Evolutionary conservation across 2,888 invertebrate genomes (phyloP).

Genomic region (Drosophila phalerata): DNA sequence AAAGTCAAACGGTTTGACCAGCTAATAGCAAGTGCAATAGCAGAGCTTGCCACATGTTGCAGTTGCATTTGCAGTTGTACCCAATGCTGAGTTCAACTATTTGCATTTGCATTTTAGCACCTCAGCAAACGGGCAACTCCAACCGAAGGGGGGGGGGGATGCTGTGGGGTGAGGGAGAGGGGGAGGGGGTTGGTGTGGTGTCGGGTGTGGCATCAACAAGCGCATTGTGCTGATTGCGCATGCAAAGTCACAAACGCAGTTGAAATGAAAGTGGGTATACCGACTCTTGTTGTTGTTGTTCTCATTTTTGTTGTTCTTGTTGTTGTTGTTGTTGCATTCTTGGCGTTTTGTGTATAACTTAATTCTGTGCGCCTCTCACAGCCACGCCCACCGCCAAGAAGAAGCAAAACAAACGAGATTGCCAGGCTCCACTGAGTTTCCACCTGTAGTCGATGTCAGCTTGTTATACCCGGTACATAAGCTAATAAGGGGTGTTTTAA

Average conservation of each 20-base stretch:
- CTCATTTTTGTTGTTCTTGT: conserved; percentile 12
- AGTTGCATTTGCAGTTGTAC: conserved; percentile 46
- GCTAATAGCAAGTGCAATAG: conserved; percentile 33
- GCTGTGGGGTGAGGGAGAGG: neutral
- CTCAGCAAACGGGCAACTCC: conserved; percentile 45
- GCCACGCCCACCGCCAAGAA: conserved; percentile 64
- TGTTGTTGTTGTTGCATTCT: conserved; percentile 42
- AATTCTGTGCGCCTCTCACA: conserved; percentile 66
- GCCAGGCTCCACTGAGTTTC: conserved; percentile 38
- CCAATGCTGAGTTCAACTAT: conserved; percentile 64
- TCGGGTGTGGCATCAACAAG: conserved; percentile 43
- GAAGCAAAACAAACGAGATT: conserved; percentile 58
- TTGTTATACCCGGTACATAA: conserved; percentile 3
- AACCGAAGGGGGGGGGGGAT: conserved; percentile 15
- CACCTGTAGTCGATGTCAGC: conserved; percentile 46
- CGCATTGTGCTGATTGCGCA: conserved; percentile 78
- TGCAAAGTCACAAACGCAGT: conserved; percentile 73
- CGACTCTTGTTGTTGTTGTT: conserved; percentile 26
- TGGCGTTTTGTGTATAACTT: conserved; percentile 70
- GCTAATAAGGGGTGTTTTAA: neutral
- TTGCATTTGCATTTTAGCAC: conserved; percentile 81
- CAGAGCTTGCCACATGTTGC: conserved; percentile 35
- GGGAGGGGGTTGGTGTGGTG: neutral
- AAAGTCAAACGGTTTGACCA: conserved; percentile 68
- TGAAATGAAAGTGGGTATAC: conserved; percentile 58